Evolutionary conservation across 1,140 invertebrate genomes (phyloP).

Genomic region (Saccostrea glomerata): DNA sequence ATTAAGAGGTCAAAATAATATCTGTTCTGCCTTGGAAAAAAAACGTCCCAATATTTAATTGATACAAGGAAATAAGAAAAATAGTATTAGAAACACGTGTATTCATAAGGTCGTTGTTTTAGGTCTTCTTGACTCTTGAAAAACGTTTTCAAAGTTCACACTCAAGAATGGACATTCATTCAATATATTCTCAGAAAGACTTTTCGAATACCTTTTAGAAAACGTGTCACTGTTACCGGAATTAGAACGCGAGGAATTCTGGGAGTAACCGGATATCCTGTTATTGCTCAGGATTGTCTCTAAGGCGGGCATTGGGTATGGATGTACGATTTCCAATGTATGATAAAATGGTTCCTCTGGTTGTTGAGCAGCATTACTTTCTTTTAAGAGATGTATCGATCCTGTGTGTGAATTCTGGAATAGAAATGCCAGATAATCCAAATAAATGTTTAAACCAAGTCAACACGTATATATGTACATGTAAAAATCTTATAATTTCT

Average conservation of each 20-base stretch:
- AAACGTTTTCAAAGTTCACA: neutral
- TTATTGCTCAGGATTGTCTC: neutral
- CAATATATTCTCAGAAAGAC: neutral
- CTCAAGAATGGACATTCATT: neutral
- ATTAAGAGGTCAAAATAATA: too few relatives aligned
- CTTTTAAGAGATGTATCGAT: neutral
- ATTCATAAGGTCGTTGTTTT: neutral
- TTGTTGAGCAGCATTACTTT: neutral
- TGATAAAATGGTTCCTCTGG: slow-evolving; percentile 8
- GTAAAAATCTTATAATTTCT: too few relatives aligned
- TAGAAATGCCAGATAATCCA: neutral
- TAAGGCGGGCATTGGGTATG: neutral
- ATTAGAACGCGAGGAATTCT: neutral
- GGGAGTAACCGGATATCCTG: neutral
- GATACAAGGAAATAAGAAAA: too few relatives aligned
- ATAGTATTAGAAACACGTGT: too few relatives aligned
- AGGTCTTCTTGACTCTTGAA: neutral
- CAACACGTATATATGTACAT: neutral
- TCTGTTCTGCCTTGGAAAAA: too few relatives aligned
- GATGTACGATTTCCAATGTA: neutral
- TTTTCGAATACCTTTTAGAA: neutral
- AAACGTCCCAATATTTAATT: too few relatives aligned
- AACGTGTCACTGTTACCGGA: neutral
- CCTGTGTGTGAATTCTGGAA: neutral
- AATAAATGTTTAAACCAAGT: neutral